Percentiles rank a stretch among this genome's conserved stretches.
These are phyloP conservation scores for Tangara arthus DNA, from an alignment of 2,797 vertebrate species.

Conservation along the genomic window DNA sequence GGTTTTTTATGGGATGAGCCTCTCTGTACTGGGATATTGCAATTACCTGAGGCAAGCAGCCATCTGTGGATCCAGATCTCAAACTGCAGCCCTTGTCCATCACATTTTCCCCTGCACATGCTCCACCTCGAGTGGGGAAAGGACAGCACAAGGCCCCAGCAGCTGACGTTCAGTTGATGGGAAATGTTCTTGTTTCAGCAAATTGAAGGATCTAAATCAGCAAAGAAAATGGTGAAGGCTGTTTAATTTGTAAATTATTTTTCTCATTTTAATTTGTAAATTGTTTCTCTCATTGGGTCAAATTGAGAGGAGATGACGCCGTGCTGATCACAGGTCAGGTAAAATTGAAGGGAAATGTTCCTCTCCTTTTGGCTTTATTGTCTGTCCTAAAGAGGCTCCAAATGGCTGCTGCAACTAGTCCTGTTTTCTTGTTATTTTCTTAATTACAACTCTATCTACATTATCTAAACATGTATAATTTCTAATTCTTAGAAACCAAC, in stretches of 20 bases:
- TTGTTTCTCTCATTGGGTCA: not conserved
- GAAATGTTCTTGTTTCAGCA: not conserved
- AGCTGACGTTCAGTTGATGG: not conserved
- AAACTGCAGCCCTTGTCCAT: not conserved
- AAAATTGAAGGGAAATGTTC: not conserved
- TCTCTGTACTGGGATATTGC: not conserved
- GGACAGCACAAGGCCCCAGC: not conserved
- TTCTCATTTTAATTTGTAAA: not conserved
- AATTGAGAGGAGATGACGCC: not conserved
- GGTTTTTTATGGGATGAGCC: not conserved
- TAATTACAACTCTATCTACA: not conserved
- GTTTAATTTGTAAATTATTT: not conserved
- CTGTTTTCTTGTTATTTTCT: not conserved
- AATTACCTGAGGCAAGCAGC: not conserved
- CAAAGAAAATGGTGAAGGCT: not conserved
- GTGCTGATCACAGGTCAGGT: not conserved
- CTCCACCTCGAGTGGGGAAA: accelerated
- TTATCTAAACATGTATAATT: not conserved
- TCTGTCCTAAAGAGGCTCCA: not conserved
- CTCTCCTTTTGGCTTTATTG: not conserved
- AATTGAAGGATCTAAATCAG: not conserved
- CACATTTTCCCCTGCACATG: not conserved
- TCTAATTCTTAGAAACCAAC: not conserved
- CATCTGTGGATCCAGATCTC: not conserved
- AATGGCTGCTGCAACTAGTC: not conserved